Evolutionary conservation across 2,113 vertebrate species (phyloP).

Genomic region (Zosterops borbonicus): DNA sequence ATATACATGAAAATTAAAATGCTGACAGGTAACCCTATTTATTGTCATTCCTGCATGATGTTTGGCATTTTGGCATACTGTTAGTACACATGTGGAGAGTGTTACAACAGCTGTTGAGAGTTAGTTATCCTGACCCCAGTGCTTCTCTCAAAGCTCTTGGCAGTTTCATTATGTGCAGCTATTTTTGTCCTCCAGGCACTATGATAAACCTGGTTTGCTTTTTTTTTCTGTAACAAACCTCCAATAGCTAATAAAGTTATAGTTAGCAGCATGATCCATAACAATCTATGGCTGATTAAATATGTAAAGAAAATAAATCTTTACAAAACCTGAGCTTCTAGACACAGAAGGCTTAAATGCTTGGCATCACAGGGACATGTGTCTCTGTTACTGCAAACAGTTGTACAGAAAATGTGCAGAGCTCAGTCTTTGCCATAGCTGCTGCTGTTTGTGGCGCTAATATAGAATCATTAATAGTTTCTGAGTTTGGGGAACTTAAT

Average conservation of each 20-base stretch:
- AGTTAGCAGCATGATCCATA: background rate
- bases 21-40: background rate
- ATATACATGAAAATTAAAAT: background rate
- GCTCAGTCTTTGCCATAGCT: background rate
- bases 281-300: background rate
- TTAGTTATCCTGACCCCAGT: background rate
- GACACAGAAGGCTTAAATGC: background rate
- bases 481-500: background rate
- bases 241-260: background rate
- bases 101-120: background rate
- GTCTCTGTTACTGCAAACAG: background rate
- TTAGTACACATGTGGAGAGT: background rate
- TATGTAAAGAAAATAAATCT: background rate
- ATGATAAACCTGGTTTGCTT: background rate
- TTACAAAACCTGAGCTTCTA: background rate
- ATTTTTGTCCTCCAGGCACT: background rate
- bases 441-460: background rate
- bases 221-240: background rate
- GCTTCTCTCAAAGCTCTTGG: background rate
- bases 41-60: background rate
- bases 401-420: background rate
- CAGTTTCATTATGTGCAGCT: background rate
- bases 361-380: background rate
- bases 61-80: background rate
- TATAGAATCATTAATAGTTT: background rate